These are phyloP conservation scores for Schizotus pectinicornis DNA, from an alignment of 2,888 invertebrate species.

Conservation along the genomic window DNA sequence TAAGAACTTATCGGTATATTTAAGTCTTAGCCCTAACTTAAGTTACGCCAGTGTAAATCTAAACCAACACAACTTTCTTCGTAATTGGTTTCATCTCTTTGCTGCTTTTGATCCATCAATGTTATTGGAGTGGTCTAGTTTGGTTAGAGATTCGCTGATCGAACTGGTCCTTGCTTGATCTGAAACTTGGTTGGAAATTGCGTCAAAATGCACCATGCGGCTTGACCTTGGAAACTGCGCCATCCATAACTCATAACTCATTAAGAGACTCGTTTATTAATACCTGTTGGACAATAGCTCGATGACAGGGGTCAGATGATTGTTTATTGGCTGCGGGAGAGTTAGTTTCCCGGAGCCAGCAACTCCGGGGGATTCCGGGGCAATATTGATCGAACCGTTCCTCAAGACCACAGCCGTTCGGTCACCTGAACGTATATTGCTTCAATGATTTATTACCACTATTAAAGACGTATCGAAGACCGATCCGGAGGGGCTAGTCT, in stretches of 20 bases:
- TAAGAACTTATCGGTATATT: too few species aligned
- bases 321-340: slow-evolving; percentile 45
- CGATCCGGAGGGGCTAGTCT: slow-evolving; percentile 26
- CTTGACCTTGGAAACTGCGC: slow-evolving; percentile 9
- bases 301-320: slow-evolving; percentile 48
- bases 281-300: slow-evolving; percentile 51
- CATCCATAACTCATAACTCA: slow-evolving; percentile 31
- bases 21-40: too few species aligned
- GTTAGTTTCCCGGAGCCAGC: slow-evolving; percentile 33
- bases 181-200: too few species aligned
- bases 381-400: slow-evolving; percentile 42
- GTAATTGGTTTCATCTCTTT: too few species aligned
- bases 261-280: slow-evolving; percentile 44
- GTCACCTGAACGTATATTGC: slow-evolving; percentile 49
- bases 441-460: slow-evolving; percentile 48
- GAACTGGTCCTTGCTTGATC: too few species aligned
- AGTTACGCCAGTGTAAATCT: too few species aligned
- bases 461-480: slow-evolving; percentile 46
- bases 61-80: too few species aligned
- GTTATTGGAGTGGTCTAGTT: too few species aligned
- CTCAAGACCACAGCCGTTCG: slow-evolving; percentile 36
- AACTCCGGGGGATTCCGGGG: slow-evolving; percentile 35
- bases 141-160: too few species aligned
- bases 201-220: too few species aligned
- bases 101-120: too few species aligned